A percentile compares a stretch with the other conserved stretches of the same genome.
Conservation (phyloP, 2,888 invertebrate species). For the Leptopterna dolabrata region DNA sequence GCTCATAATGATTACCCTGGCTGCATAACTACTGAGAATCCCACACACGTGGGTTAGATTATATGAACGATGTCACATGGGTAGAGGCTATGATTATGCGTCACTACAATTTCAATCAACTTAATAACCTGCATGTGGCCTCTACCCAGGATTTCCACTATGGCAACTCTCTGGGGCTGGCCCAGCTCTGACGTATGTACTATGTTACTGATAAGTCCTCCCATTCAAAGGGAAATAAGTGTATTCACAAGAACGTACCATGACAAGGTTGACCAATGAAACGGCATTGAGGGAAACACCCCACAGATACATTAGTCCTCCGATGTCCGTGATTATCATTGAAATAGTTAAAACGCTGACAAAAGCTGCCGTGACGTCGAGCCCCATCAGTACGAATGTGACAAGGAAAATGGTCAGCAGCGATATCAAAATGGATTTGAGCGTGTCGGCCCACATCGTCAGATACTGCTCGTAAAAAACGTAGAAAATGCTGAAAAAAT, state of each 20-base stretch:
- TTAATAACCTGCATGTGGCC: too few species aligned
- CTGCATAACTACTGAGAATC: neutral
- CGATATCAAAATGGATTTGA: constrained; percentile 88
- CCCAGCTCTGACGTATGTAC: too few species aligned
- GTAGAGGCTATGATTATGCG: too few species aligned
- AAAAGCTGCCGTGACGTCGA: constrained; percentile 89
- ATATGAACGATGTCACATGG: too few species aligned
- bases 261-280: constrained; percentile 95
- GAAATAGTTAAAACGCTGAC: constrained; percentile 84
- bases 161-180: too few species aligned
- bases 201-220: too few species aligned
- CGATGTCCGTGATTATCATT: constrained; percentile 92
- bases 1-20: neutral
- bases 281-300: constrained; percentile 95
- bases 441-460: constrained; percentile 92
- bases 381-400: constrained; percentile 90
- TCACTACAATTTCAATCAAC: too few species aligned
- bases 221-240: too few species aligned
- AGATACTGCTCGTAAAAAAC: constrained; percentile 99
- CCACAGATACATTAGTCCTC: constrained; percentile 98
- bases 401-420: constrained; percentile 93
- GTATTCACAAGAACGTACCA: too few species aligned
- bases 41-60: too few species aligned
- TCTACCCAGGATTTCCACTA: too few species aligned
- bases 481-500: constrained; percentile 80